These are phyloP conservation scores for Ditylenchus dipsaci DNA, from an alignment of 1,140 invertebrate species.

Conservation along the genomic window DNA sequence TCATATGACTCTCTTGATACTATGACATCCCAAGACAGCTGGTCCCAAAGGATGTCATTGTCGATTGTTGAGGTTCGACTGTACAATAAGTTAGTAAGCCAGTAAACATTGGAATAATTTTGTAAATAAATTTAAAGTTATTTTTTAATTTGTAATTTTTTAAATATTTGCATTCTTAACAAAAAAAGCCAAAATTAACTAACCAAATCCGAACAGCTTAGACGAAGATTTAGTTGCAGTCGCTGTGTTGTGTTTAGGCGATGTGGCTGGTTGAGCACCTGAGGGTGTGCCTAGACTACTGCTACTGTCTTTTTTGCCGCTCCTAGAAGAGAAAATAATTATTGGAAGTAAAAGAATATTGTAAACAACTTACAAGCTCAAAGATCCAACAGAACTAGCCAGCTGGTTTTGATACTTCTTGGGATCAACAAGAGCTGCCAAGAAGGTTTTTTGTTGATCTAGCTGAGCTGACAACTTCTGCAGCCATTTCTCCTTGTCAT, in stretches of 20 bases:
- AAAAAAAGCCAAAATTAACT: neutral
- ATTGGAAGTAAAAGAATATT: neutral
- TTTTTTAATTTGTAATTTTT: too few species aligned
- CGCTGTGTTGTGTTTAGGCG: slow-evolving; percentile 15
- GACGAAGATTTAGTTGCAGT: slow-evolving; percentile 19
- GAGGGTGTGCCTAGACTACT: slow-evolving; percentile 27
- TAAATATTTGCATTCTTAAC: too few species aligned
- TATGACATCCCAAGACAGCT: too few species aligned
- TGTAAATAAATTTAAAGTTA: too few species aligned
- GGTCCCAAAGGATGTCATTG: too few species aligned
- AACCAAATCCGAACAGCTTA: slow-evolving; percentile 31
- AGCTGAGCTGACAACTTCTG: slow-evolving; percentile 44
- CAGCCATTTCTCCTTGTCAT: slow-evolving; percentile 57
- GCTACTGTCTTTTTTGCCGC: slow-evolving; percentile 25
- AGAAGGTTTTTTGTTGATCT: slow-evolving; percentile 53
- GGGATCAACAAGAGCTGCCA: slow-evolving; percentile 55
- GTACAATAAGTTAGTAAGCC: too few species aligned
- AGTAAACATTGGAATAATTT: too few species aligned
- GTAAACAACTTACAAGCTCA: slow-evolving; percentile 32
- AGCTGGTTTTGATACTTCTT: slow-evolving; percentile 51
- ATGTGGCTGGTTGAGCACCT: slow-evolving; percentile 7
- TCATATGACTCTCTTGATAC: too few species aligned
- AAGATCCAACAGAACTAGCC: slow-evolving; percentile 28
- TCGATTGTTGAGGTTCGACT: too few species aligned
- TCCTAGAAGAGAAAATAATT: slow-evolving; percentile 16